These are phyloP conservation scores for Mastacembelus armatus DNA, from an alignment of 2,797 vertebrate genomes.

Conservation along the genomic window DNA sequence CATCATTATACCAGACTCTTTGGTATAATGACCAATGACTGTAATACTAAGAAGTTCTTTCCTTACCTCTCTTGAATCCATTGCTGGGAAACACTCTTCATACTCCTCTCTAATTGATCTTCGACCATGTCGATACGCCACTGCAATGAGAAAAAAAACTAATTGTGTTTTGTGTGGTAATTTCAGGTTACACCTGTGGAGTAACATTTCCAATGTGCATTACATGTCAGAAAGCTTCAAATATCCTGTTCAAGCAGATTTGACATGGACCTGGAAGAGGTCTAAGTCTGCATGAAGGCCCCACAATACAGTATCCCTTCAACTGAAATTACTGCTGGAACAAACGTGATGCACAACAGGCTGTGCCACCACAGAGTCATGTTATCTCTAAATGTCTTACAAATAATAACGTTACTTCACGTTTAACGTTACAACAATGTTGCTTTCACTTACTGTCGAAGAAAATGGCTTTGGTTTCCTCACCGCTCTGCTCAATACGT, in stretches of 20 bases:
- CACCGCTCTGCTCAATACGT: neutral
- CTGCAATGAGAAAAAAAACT: conserved; percentile 47
- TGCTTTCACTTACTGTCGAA: conserved; percentile 60
- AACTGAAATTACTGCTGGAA: too few relatives aligned
- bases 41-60: neutral
- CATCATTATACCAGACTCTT: neutral
- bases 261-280: neutral
- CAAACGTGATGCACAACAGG: too few relatives aligned
- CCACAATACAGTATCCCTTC: too few relatives aligned
- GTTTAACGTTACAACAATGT: too few relatives aligned
- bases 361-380: too few relatives aligned
- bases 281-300: neutral
- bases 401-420: too few relatives aligned
- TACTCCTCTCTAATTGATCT: conserved; percentile 62
- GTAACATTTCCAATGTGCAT: too few relatives aligned
- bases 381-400: neutral
- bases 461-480: neutral
- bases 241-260: neutral
- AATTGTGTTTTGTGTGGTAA: neutral
- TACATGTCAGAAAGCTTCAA: too few relatives aligned
- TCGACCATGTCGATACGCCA: conserved; percentile 65
- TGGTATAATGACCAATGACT: too few relatives aligned
- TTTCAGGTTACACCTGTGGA: neutral
- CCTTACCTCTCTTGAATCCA: conserved; percentile 67
- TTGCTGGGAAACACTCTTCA: conserved; percentile 49